These are phyloP conservation scores for Drosophila pseudoananassae DNA, from an alignment of 1,140 invertebrate species.

Conservation along the genomic window DNA sequence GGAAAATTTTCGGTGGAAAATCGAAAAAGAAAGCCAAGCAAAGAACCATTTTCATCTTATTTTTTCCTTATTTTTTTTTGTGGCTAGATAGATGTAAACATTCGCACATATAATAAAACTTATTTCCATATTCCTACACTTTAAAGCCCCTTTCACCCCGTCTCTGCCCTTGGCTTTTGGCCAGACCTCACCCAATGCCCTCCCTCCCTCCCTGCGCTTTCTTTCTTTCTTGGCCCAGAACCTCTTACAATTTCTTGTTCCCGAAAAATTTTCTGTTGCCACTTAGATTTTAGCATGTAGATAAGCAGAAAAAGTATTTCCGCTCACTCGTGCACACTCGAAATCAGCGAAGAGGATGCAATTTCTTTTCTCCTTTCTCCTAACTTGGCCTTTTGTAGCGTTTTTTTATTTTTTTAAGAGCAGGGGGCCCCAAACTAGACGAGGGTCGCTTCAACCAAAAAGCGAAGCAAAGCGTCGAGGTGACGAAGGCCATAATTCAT, in stretches of 20 bases:
- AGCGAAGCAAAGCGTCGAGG: constrained; percentile 7
- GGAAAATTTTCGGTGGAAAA: constrained; percentile 5
- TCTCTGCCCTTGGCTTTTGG: constrained; percentile 19
- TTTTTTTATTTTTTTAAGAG: background rate
- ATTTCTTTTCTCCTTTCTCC: constrained; percentile 34
- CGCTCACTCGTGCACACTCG: constrained; percentile 60
- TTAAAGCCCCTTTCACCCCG: constrained; percentile 7
- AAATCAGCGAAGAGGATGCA: constrained; percentile 51
- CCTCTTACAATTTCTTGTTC: constrained; percentile 35
- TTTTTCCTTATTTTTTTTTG: background rate
- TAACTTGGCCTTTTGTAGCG: constrained; percentile 12
- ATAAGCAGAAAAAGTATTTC: constrained; percentile 71
- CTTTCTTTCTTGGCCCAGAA: constrained; percentile 20
- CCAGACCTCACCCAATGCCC: background rate
- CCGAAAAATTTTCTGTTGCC: constrained; percentile 55
- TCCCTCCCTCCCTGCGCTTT: constrained; percentile 2
- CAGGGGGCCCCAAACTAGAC: constrained; percentile 19
- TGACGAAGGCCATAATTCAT: constrained; percentile 45
- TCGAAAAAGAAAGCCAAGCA: constrained; percentile 29
- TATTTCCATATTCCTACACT: constrained; percentile 61
- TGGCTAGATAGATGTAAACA: constrained; percentile 25
- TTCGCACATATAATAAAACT: constrained; percentile 63
- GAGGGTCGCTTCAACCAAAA: constrained; percentile 33
- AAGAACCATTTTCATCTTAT: background rate
- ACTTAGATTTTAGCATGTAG: constrained; percentile 77